phyloP scores from a whole-genome alignment of 2,888 invertebrate species.

The Ichneumoninae sp. region DNA sequence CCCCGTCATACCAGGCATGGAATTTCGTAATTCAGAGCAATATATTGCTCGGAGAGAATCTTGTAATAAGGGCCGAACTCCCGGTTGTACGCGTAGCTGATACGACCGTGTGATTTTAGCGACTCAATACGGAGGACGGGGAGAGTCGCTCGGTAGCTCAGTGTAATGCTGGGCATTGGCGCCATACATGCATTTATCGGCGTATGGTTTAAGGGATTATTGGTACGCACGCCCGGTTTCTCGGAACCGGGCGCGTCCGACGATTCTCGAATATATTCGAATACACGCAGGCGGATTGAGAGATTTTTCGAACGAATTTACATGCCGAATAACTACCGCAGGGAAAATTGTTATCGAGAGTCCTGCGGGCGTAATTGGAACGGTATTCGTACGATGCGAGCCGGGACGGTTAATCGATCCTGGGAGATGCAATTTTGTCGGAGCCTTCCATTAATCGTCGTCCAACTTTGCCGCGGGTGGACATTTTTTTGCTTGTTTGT shows the following conservation, averaged over 20 bases:
- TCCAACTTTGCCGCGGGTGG: background rate
- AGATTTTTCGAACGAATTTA: background rate
- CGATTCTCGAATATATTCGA: background rate
- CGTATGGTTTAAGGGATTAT: constrained; percentile 28
- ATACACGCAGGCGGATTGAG: background rate
- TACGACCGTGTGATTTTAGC: background rate
- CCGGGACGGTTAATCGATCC: background rate
- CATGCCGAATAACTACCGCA: background rate
- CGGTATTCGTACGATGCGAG: background rate
- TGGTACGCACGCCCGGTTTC: background rate
- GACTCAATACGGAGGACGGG: background rate
- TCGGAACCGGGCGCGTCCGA: background rate
- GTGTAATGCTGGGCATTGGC: background rate
- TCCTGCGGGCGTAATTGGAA: background rate
- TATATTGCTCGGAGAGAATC: background rate
- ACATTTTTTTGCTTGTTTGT: no score
- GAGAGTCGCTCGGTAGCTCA: background rate
- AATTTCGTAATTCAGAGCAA: constrained; percentile 14
- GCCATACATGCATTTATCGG: constrained; percentile 23
- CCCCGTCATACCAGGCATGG: constrained; percentile 10
- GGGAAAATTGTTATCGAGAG: background rate
- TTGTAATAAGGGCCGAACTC: background rate
- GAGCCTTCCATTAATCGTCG: background rate
- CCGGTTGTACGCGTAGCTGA: background rate
- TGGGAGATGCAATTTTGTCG: background rate